Percentiles rank a stretch among this genome's conserved stretches.
phyloP scores from a whole-genome alignment of 2,797 vertebrate species.

The Anguilla marmorata region DNA sequence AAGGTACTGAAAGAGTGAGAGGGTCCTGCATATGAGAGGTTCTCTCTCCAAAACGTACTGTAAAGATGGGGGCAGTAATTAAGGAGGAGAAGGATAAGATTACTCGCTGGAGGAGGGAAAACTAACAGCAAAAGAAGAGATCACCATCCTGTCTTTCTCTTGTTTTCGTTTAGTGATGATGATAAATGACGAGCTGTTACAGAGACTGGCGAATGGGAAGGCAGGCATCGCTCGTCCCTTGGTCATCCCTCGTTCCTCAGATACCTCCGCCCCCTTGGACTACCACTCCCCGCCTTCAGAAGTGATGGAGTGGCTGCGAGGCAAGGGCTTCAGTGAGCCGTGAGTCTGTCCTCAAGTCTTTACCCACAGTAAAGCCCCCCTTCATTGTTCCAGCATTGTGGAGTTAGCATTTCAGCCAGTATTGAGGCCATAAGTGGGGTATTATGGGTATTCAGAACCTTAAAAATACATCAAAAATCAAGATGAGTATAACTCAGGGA shows the following conservation, averaged over 20 bases:
- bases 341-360: slow-evolving; percentile 63
- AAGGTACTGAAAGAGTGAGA: slow-evolving; percentile 57
- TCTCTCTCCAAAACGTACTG: background rate
- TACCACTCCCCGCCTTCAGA: slow-evolving; percentile 72
- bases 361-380: background rate
- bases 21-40: background rate
- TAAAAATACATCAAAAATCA: too few species aligned
- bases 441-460: too few species aligned
- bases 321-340: slow-evolving; percentile 82
- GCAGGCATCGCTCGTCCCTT: slow-evolving; percentile 62
- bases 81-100: background rate
- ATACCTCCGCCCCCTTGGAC: slow-evolving; percentile 66
- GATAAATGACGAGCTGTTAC: slow-evolving; percentile 84
- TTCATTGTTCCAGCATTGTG: too few species aligned
- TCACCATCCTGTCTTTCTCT: background rate
- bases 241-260: slow-evolving; percentile 69
- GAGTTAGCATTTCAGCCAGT: too few species aligned
- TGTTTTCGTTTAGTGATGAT: slow-evolving; percentile 59
- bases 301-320: slow-evolving; percentile 79
- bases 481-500: too few species aligned
- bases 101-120: background rate
- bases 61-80: background rate
- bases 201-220: slow-evolving; percentile 77
- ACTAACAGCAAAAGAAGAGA: background rate
- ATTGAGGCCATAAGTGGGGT: too few species aligned